These are phyloP conservation scores for Furcifer pardalis DNA, from an alignment of 2,797 vertebrate species.

Conservation along the genomic window DNA sequence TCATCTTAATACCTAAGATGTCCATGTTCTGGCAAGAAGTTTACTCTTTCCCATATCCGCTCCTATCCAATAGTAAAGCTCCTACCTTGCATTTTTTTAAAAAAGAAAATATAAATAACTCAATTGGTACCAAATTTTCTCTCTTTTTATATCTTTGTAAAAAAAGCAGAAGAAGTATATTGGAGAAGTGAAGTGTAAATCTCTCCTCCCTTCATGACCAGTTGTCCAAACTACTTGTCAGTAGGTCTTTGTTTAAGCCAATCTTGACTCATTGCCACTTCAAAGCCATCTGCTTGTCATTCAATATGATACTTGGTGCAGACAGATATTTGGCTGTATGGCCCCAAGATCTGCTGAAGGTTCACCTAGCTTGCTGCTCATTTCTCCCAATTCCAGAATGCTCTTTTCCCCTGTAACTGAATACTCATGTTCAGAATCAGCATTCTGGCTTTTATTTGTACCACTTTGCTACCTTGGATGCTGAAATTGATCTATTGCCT, in stretches of 20 bases:
- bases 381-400: neutral
- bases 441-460: neutral
- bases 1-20: neutral
- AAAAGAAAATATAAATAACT: too few species aligned
- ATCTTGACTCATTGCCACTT: neutral
- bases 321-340: neutral
- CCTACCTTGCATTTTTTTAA: too few species aligned
- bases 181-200: too few species aligned
- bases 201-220: too few species aligned
- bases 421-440: neutral
- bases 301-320: neutral
- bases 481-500: neutral
- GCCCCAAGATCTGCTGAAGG: neutral
- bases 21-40: neutral
- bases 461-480: neutral
- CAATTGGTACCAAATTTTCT: too few species aligned
- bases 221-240: neutral
- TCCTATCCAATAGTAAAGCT: too few species aligned
- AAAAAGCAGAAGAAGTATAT: too few species aligned
- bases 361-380: neutral
- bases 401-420: neutral
- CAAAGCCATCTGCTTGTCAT: neutral
- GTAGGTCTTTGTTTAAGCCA: neutral
- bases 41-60: too few species aligned
- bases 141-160: too few species aligned